Percentiles rank a stretch among this genome's conserved stretches.
These are phyloP conservation scores for Alfaro cultratus DNA, from an alignment of 2,797 vertebrate species.

Conservation along the genomic window DNA sequence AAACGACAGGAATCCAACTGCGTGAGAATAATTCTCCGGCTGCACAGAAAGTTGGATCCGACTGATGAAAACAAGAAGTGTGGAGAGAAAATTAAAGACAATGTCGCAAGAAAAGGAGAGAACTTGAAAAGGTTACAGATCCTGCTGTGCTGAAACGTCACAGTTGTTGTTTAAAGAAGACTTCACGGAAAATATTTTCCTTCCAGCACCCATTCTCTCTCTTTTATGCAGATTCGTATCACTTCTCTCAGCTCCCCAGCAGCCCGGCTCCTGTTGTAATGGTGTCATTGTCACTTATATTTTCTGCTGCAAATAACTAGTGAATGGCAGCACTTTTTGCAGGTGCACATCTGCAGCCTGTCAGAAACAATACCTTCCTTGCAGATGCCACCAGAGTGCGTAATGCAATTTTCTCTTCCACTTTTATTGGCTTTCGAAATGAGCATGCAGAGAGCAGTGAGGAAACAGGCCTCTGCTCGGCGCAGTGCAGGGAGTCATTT, in stretches of 20 bases:
- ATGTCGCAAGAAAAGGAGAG: constrained; percentile 18
- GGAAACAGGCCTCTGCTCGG: constrained; percentile 22
- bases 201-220: constrained; percentile 35
- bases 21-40: constrained; percentile 39
- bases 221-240: constrained; percentile 30
- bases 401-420: constrained; percentile 75
- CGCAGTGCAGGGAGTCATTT: constrained; percentile 68
- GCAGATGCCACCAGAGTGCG: constrained; percentile 67
- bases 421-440: constrained; percentile 74
- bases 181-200: constrained; percentile 20
- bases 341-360: constrained; percentile 76
- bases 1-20: constrained; percentile 17
- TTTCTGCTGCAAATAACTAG: constrained; percentile 67
- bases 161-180: constrained; percentile 30
- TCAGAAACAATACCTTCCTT: constrained; percentile 75
- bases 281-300: constrained; percentile 67
- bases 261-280: constrained; percentile 51
- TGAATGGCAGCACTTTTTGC: constrained; percentile 58
- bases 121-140: constrained; percentile 46
- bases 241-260: constrained; percentile 21
- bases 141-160: constrained; percentile 49
- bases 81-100: constrained; percentile 26
- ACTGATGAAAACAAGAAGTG: constrained; percentile 15
- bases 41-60: constrained; percentile 9
- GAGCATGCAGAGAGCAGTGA: constrained; percentile 49